These are phyloP conservation scores for Anadara kagoshimensis DNA, from an alignment of 1,140 invertebrate species.

Conservation along the genomic window DNA sequence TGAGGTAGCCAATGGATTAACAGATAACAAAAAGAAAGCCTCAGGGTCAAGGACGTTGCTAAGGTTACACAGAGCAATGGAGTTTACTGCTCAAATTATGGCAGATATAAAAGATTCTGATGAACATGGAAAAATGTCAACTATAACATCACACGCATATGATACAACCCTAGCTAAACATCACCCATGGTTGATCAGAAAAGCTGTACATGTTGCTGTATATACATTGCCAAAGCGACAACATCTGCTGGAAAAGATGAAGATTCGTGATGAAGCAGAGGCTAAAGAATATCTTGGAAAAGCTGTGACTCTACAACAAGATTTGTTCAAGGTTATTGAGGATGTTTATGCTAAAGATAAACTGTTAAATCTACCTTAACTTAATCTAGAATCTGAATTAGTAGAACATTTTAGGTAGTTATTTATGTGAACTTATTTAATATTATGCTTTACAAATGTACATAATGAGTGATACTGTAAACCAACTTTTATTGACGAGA, in stretches of 20 bases:
- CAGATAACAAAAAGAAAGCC: conserved; percentile 75
- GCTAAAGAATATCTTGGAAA: conserved; percentile 30
- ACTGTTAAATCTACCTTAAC: conserved; percentile 32
- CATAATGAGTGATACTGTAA: no score
- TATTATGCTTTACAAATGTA: no score
- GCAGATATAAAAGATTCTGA: conserved; percentile 81
- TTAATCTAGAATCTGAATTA: no score
- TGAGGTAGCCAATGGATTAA: conserved; percentile 84
- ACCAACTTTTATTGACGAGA: no score
- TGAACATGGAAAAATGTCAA: conserved; percentile 82
- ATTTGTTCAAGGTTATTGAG: conserved; percentile 25
- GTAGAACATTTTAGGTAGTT: no score
- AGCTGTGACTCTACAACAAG: conserved; percentile 13
- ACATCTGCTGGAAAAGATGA: conserved; percentile 53
- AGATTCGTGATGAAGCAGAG: conserved; percentile 36
- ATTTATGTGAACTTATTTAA: no score
- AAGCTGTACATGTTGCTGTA: conserved; percentile 89
- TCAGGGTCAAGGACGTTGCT: conserved; percentile 85
- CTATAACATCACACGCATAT: conserved; percentile 86
- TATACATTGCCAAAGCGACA: conserved; percentile 84
- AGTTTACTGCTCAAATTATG: conserved; percentile 91
- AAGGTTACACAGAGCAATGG: conserved; percentile 92
- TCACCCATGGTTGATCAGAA: conserved; percentile 83
- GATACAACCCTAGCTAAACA: conserved; percentile 88
- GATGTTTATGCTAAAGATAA: conserved; percentile 29